Evolutionary conservation across 1,140 invertebrate genomes (phyloP), one percentile per base, ranked within the genome.

Genomic region (Laupala kohalensis): DNA sequence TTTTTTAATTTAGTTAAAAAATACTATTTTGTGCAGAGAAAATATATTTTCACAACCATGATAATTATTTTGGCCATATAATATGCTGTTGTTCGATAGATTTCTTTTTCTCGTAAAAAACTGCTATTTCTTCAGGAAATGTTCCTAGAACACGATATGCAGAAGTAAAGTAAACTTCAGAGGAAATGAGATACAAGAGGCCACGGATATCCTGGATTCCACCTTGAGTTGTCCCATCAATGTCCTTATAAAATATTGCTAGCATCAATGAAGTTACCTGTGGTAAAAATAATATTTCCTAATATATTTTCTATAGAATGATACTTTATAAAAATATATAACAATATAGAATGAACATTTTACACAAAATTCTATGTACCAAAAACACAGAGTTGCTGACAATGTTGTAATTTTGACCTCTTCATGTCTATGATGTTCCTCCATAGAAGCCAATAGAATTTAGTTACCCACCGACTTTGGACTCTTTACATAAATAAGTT

Each of bases 381-480:
- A 74, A 77, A 13, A 70, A 53, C n/a, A 75, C 65, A 71, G 73
- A 74, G 24, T 73, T 74, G 2, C 72, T 66, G 27, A 74, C 67
- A 62, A 74, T 69, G 9, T 70, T 25, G 27, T 23, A 28, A 25
- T 37, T 53, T 37, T 27, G 25, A 74, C 63, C 77, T 75, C 25
- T 23, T 25, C 19, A 70, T 74, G 63, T 73, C 67, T 4, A 74
- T 25, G 24, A 73, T 72, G 24, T 67, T 72, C 63, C 77, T 75
- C 77, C 77, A 77, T n/a, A 71, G 64, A 13, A 78, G 23, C 75
- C 76, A 77, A 24, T 67, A 71, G 9, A 76, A 73, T 72, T 78
- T 75, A 9, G 30, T 64, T 3, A 74, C 37, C 64, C 67, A 75
- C 23, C 70, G 71, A 13, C 6, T 9, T 64, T 64, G n/a, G n/a